Conservation (phyloP, 1,140 invertebrate species). For the Hypothenemus hampei region DNA sequence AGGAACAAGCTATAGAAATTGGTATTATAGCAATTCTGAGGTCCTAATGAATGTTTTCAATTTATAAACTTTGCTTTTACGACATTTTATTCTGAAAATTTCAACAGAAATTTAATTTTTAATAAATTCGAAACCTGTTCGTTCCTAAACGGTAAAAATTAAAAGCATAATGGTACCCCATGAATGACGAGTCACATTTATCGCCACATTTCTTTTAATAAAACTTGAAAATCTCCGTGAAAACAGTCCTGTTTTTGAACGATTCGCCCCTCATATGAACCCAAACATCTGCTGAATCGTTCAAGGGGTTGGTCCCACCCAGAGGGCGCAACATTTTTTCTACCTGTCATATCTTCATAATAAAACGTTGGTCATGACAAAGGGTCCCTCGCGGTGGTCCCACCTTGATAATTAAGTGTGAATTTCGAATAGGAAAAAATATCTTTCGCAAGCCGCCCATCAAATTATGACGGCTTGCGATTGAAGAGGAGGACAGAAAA, state of each 20-base stretch:
- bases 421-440: constrained; percentile 17
- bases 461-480: constrained; percentile 10
- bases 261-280: constrained; percentile 10
- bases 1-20: no score
- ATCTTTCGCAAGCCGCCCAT: constrained; percentile 13
- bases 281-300: constrained; percentile 20
- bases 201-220: no score
- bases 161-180: no score
- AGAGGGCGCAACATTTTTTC: constrained; percentile 22
- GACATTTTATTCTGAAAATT: no score
- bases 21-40: no score
- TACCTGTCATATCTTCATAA: constrained; percentile 26
- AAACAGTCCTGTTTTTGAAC: constrained; percentile 3
- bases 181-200: no score
- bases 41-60: no score
- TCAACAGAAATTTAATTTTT: no score
- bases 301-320: constrained; percentile 18
- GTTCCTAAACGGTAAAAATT: no score
- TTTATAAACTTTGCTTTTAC: not conserved
- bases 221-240: constrained; percentile 15
- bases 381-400: constrained; percentile 10
- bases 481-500: no score
- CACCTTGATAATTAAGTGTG: constrained; percentile 21
- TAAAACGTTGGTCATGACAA: constrained; percentile 8
- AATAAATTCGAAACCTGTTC: no score